Evolutionary conservation across 1,140 invertebrate genomes (phyloP).

Genomic region (Colletes gigas): DNA sequence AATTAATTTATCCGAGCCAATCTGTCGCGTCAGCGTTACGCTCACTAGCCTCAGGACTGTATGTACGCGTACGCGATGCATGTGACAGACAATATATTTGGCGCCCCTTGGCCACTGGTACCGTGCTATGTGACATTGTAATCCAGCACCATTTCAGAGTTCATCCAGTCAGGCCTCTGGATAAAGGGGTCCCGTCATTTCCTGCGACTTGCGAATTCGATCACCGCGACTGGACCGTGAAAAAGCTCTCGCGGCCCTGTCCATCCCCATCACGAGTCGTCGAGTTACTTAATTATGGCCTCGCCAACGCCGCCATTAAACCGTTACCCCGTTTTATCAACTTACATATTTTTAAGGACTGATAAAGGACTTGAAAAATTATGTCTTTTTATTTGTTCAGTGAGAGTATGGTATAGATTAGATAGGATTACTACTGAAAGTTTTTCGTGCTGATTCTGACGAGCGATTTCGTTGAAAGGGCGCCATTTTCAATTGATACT

Average conservation of each 20-base stretch:
- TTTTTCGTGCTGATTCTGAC: no score
- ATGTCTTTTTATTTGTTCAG: no score
- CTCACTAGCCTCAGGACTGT: slow-evolving; percentile 52
- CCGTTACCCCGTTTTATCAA: no score
- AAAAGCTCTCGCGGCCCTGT: slow-evolving; percentile 28
- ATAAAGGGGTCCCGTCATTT: slow-evolving; percentile 62
- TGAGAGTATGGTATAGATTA: no score
- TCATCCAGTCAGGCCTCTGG: slow-evolving; percentile 56
- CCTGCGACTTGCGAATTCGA: slow-evolving; percentile 59
- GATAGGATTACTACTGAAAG: no score
- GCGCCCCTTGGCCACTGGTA: slow-evolving; percentile 43
- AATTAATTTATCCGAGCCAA: slow-evolving; percentile 73
- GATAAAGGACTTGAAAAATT: no score
- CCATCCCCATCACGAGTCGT: not conserved
- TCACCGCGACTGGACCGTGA: slow-evolving; percentile 46
- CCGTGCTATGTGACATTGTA: slow-evolving; percentile 58
- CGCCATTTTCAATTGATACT: not conserved
- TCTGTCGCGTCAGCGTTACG: slow-evolving; percentile 71
- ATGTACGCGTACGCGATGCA: slow-evolving; percentile 63
- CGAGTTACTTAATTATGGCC: not conserved
- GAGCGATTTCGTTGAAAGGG: not conserved
- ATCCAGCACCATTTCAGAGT: slow-evolving; percentile 59
- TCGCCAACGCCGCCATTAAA: not conserved
- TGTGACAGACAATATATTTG: slow-evolving; percentile 71
- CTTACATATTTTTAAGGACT: no score